Conservation (phyloP, 2,113 vertebrate species). For the Centropristis striata region DNA sequence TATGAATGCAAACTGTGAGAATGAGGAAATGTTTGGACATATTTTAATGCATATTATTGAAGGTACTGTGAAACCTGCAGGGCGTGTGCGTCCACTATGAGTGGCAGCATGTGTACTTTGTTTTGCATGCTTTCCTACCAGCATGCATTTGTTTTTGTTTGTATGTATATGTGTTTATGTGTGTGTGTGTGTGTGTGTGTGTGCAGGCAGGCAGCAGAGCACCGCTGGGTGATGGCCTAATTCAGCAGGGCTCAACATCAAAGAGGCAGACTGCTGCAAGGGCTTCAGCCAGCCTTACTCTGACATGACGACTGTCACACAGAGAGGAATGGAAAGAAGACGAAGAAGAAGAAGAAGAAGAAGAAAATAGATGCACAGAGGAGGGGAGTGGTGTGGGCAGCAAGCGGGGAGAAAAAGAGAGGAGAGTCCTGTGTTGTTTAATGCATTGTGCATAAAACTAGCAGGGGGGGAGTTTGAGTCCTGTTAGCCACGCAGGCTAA, state of each 20-base stretch:
- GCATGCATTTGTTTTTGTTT: slow-evolving; percentile 68
- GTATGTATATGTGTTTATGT: slow-evolving; percentile 11
- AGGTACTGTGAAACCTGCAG: background rate
- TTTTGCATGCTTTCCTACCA: slow-evolving; percentile 45
- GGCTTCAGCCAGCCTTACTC: slow-evolving; percentile 74
- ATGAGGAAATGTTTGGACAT: slow-evolving; percentile 21
- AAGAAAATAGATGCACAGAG: slow-evolving; percentile 32
- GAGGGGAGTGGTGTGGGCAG: slow-evolving; percentile 24
- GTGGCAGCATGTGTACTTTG: slow-evolving; percentile 19
- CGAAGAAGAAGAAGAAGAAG: slow-evolving; percentile 7
- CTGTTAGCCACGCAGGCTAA: slow-evolving; percentile 9
- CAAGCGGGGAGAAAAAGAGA: slow-evolving; percentile 10
- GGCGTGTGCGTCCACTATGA: background rate
- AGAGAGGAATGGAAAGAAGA: slow-evolving; percentile 5
- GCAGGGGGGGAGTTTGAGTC: slow-evolving; percentile 7
- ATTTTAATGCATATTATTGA: slow-evolving; percentile 29
- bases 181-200: slow-evolving; percentile 43
- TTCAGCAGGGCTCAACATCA: slow-evolving; percentile 83
- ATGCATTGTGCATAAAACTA: slow-evolving; percentile 22
- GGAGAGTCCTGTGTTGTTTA: slow-evolving; percentile 34
- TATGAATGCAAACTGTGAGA: slow-evolving; percentile 24
- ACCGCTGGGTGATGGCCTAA: slow-evolving; percentile 82
- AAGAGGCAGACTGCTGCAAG: slow-evolving; percentile 79
- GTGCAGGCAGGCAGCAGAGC: slow-evolving; percentile 66
- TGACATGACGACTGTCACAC: slow-evolving; percentile 75